These are phyloP conservation scores for Microdon myrmicae DNA, from an alignment of 2,888 invertebrate genomes.

Conservation along the genomic window DNA sequence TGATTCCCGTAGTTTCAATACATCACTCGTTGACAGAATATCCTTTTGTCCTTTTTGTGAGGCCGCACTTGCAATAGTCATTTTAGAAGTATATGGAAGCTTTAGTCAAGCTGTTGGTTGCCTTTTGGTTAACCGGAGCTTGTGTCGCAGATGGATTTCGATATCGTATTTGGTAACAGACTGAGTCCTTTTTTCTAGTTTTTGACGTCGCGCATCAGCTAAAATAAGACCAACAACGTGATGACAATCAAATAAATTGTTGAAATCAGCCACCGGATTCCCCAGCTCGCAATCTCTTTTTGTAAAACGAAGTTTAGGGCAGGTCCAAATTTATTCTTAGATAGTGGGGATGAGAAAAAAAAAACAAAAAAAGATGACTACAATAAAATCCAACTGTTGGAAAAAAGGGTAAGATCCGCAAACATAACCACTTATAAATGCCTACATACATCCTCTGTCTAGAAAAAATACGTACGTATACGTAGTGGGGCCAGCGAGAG, in stretches of 20 bases:
- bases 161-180: conserved; percentile 37
- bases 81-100: conserved; percentile 19
- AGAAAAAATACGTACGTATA: conserved; percentile 9
- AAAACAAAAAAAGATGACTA: conserved; percentile 1
- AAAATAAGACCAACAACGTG: conserved; percentile 23
- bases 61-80: conserved; percentile 27
- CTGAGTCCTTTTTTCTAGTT: conserved; percentile 11
- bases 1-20: conserved; percentile 29
- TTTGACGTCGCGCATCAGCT: background rate
- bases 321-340: no score
- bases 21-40: conserved; percentile 46
- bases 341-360: background rate
- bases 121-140: conserved; percentile 27
- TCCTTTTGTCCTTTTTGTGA: conserved; percentile 38
- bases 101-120: background rate
- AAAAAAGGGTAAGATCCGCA: background rate
- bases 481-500: conserved; percentile 25
- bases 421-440: conserved; percentile 12
- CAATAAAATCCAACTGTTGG: background rate
- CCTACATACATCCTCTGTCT: conserved; percentile 6
- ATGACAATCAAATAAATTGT: conserved; percentile 26
- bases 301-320: no score
- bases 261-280: no score
- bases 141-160: conserved; percentile 10
- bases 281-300: no score